Evolutionary conservation across 2,888 invertebrate genomes (phyloP).

Genomic region (Synergus japonicus): DNA sequence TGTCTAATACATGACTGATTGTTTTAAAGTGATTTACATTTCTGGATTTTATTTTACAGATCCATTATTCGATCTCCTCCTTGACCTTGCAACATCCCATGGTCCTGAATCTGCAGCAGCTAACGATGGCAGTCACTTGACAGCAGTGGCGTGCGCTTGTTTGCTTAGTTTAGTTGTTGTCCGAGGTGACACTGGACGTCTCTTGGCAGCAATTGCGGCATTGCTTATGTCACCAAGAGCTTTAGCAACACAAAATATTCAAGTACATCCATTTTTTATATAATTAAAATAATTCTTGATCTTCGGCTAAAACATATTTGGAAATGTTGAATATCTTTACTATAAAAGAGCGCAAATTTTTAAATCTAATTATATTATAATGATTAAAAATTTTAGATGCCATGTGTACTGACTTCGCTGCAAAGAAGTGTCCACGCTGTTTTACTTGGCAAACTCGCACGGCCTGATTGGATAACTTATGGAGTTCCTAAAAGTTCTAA

Average conservation of each 20-base stretch:
- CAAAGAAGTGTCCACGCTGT: slow-evolving; percentile 94
- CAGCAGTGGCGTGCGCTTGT: slow-evolving; percentile 94
- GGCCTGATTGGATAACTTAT: slow-evolving; percentile 93
- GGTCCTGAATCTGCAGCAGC: slow-evolving; percentile 81
- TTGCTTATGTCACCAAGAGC: slow-evolving; percentile 91
- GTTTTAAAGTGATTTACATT: neutral
- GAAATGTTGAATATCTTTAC: neutral
- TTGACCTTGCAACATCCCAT: slow-evolving; percentile 88
- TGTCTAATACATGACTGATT: neutral
- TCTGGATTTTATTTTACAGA: slow-evolving; percentile 79
- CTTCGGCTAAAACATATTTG: slow-evolving; percentile 27
- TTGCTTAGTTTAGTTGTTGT: slow-evolving; percentile 95
- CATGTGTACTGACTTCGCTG: slow-evolving; percentile 89
- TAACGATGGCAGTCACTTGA: slow-evolving; percentile 84
- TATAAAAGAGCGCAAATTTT: neutral
- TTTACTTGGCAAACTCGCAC: slow-evolving; percentile 88
- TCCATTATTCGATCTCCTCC: slow-evolving; percentile 89
- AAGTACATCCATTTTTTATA: slow-evolving; percentile 78
- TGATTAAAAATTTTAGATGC: slow-evolving; percentile 81
- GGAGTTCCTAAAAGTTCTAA: slow-evolving; percentile 90
- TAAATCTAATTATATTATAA: neutral
- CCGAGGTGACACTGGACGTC: slow-evolving; percentile 93
- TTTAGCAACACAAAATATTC: slow-evolving; percentile 88
- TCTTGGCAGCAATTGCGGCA: slow-evolving; percentile 91
- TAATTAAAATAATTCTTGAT: slow-evolving; percentile 32